phyloP scores from a whole-genome alignment of 2,797 vertebrate species.

The Hipposideros larvatus region DNA sequence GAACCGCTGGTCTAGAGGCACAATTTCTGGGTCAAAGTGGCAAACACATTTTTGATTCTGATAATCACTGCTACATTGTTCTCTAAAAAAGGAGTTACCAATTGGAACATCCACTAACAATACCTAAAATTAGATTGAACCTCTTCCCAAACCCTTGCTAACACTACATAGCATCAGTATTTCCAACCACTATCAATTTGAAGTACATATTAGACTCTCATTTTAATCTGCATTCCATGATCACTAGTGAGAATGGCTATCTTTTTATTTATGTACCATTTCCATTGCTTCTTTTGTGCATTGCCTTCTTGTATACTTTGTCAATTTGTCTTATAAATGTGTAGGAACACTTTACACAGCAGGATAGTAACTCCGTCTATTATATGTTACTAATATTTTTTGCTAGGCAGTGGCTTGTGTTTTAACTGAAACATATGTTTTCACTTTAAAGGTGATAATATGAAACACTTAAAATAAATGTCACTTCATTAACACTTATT shows the following conservation, averaged over 20 bases:
- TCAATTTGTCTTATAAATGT: neutral
- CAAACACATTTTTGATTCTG: neutral
- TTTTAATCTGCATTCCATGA: neutral
- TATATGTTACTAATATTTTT: neutral
- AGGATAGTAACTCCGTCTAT: neutral
- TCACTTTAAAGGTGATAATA: neutral
- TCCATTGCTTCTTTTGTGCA: neutral
- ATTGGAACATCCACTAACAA: neutral
- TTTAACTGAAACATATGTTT: conserved; percentile 23
- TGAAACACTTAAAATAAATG: neutral
- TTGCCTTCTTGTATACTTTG: neutral
- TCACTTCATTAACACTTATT: neutral
- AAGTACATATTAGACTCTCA: neutral
- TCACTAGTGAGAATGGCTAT: neutral
- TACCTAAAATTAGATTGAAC: neutral
- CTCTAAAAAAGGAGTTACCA: neutral
- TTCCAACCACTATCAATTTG: neutral
- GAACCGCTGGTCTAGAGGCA: neutral
- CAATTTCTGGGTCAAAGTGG: neutral
- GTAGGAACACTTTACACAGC: neutral
- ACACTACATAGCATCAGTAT: neutral
- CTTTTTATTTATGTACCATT: neutral
- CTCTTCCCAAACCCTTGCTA: neutral
- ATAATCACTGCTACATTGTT: neutral
- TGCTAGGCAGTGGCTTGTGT: neutral